phyloP scores from a whole-genome alignment of 2,888 invertebrate species.

The Cyclophora albipunctata region DNA sequence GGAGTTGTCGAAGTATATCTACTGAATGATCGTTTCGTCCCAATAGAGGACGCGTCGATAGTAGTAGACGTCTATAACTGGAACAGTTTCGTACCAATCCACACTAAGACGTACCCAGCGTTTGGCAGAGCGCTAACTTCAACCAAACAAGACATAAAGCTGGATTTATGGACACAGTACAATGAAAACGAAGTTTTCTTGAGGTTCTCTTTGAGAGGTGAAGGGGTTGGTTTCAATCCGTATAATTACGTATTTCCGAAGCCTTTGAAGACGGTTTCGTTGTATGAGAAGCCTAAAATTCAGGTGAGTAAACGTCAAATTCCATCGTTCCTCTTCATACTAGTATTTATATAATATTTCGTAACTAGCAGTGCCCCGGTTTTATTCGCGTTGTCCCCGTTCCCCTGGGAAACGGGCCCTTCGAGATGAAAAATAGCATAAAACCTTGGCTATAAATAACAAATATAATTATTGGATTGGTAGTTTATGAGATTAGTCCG shows the following conservation, averaged over 20 bases:
- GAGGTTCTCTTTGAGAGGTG: conserved; percentile 68
- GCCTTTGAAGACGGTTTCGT: conserved; percentile 69
- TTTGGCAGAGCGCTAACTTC: conserved; percentile 36
- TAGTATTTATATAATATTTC: too few species aligned
- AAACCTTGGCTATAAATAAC: too few species aligned
- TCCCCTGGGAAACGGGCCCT: too few species aligned
- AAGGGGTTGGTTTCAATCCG: conserved; percentile 66
- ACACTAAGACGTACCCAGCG: conserved; percentile 34
- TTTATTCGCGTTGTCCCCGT: too few species aligned
- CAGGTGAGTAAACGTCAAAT: conserved; percentile 62
- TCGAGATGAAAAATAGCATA: too few species aligned
- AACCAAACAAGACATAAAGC: conserved; percentile 36
- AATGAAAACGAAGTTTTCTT: conserved; percentile 46
- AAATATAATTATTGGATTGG: too few species aligned
- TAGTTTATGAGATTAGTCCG: too few species aligned
- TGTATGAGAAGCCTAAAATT: conserved; percentile 71
- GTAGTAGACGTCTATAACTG: conserved; percentile 77
- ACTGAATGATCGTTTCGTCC: conserved; percentile 77
- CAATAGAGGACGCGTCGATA: conserved; percentile 58
- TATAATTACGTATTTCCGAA: conserved; percentile 81
- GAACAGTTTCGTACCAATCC: conserved; percentile 59
- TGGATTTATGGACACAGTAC: conserved; percentile 34
- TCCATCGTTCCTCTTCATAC: too few species aligned
- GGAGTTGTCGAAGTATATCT: conserved; percentile 76
- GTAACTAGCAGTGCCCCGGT: too few species aligned